Base-by-base conservation (phyloP, 2,797 vertebrate genomes). In the Macropus fuliginosus region DNA sequence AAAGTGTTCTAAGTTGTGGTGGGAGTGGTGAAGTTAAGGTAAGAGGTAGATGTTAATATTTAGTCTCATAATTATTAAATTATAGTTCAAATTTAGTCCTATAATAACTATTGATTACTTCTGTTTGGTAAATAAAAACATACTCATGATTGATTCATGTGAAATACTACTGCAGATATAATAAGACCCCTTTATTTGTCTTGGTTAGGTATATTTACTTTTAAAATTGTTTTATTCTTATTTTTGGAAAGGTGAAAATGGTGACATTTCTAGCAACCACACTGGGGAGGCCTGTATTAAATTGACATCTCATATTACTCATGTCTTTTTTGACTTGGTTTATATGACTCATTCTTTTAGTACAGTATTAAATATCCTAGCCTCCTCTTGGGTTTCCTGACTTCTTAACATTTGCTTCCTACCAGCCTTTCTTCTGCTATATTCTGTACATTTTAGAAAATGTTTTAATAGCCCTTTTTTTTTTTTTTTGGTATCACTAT, bases 1-100 rank as follows among this genome's bases (percentile, higher is more conserved):
- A 99, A 94, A 99, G 99, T 97, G 99, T 99, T 91, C 98, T 99
- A 96, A 99, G 99, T 98, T 99, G 99, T 91, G 99, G 99, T 98
- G 99, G 99, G 98, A 98, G 99, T 98, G 98, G 98, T 97, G 99
- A 99, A 97, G 98, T 98, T 91, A 99, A 99, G 99, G 99, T 99
- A 98, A 97, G 98, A 97, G 96, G 96, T 96, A 94, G 96, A 92
- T 96, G 91, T 94, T 95, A 52, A 54, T 96, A 4, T 24, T 81
- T 40, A n/a, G n/a, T 62, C 9, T 9, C 4, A 9, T 40, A 52
- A 0, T 12, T 66, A 1, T 24, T 31, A 2, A 81, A 81, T 46
- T 81, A 10, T 40, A 81, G n/a, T 81, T 81, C 40, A 40, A 81
- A 40, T 40, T 81, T 81, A 9, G 66, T 81, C n/a, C 66, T 46